These are phyloP conservation scores for Calidris pygmaea DNA, from an alignment of 2,113 vertebrate genomes.

Conservation along the genomic window DNA sequence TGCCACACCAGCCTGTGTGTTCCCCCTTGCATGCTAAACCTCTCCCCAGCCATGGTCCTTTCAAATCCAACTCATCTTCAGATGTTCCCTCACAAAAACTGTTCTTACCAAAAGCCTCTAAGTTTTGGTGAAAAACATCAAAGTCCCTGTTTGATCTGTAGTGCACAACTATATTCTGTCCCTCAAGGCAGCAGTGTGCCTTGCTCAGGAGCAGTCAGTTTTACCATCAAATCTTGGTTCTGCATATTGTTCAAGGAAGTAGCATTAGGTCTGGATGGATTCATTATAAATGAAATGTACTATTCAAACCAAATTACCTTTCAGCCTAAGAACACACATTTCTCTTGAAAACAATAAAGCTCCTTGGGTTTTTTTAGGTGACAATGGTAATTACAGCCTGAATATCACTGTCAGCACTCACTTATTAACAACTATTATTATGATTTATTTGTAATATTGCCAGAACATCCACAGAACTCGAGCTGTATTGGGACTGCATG, in stretches of 20 bases:
- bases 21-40: not conserved
- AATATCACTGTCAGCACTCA: not conserved
- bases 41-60: not conserved
- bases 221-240: not conserved
- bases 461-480: not conserved
- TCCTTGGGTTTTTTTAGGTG: not conserved
- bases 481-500: not conserved
- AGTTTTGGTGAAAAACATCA: not conserved
- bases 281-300: not conserved
- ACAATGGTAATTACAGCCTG: not conserved
- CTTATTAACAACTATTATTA: not conserved
- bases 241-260: not conserved
- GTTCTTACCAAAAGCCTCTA: not conserved
- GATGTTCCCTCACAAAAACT: not conserved
- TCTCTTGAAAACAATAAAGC: not conserved
- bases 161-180: not conserved
- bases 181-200: not conserved
- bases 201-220: not conserved
- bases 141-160: not conserved
- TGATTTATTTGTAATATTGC: not conserved
- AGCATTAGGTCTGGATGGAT: not conserved
- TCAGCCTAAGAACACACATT: not conserved
- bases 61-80: not conserved
- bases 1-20: not conserved
- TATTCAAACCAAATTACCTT: not conserved